phyloP scores from a whole-genome alignment of 2,113 vertebrate species.

The Sinocyclocheilus anshuiensis region DNA sequence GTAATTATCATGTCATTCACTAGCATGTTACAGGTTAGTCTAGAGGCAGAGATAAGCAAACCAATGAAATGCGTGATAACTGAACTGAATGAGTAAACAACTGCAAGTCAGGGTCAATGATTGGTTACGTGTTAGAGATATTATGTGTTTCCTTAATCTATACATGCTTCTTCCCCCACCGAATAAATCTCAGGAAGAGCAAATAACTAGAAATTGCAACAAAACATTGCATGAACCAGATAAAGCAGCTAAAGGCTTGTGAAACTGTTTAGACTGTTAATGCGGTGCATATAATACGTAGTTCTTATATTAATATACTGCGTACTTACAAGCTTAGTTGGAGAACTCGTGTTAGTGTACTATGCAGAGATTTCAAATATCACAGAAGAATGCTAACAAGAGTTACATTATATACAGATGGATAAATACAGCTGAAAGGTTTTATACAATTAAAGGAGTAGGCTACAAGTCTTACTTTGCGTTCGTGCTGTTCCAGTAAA shows the following conservation, averaged over 20 bases:
- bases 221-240: not conserved
- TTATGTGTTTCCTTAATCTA: not conserved
- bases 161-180: not conserved
- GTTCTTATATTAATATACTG: not conserved
- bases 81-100: not conserved
- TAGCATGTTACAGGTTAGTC: not conserved
- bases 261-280: not conserved
- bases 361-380: not conserved
- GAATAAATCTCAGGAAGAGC: not conserved
- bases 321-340: not conserved
- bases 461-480: slow-evolving; percentile 67
- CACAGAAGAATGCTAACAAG: not conserved
- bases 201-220: not conserved
- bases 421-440: not conserved
- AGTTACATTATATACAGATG: not conserved
- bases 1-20: not conserved
- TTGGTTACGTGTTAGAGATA: not conserved
- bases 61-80: not conserved
- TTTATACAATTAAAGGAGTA: not conserved
- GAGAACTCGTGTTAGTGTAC: not conserved
- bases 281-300: not conserved
- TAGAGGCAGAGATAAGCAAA: slow-evolving; percentile 13
- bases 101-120: not conserved
- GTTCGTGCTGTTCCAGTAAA: slow-evolving; percentile 79
- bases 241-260: not conserved